Evolutionary conservation across 2,797 vertebrate genomes (phyloP).

Genomic region (Nyctibius grandis): DNA sequence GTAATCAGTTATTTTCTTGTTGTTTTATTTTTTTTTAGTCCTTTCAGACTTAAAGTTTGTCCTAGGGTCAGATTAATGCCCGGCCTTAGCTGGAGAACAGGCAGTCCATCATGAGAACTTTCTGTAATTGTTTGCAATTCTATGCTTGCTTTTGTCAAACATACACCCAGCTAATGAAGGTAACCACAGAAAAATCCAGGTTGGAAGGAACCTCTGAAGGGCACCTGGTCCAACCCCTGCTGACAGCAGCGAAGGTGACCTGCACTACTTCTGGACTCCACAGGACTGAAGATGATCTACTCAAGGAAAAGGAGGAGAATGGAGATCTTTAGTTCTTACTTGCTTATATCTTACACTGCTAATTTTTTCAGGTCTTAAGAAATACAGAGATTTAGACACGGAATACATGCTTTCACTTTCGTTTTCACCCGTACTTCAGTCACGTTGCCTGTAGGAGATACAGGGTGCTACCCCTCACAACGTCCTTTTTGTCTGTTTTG

Average conservation of each 20-base stretch:
- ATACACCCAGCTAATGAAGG: neutral
- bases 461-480: neutral
- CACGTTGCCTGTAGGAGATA: rapidly evolving
- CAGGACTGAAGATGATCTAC: neutral
- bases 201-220: neutral
- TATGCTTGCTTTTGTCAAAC: neutral
- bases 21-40: neutral
- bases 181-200: neutral
- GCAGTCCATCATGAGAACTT: neutral
- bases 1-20: neutral
- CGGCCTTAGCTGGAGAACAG: neutral
- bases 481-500: neutral
- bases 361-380: neutral
- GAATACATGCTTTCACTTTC: neutral
- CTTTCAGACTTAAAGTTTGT: neutral
- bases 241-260: neutral
- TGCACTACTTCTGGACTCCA: neutral
- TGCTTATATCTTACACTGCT: neutral
- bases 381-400: neutral
- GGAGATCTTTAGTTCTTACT: neutral
- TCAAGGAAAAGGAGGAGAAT: neutral
- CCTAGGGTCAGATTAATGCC: neutral
- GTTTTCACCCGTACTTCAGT: neutral
- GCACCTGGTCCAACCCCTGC: neutral
- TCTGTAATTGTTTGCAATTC: neutral